phyloP scores from a whole-genome alignment of 2,888 invertebrate species.

The Hirtodrosophila confusa region DNA sequence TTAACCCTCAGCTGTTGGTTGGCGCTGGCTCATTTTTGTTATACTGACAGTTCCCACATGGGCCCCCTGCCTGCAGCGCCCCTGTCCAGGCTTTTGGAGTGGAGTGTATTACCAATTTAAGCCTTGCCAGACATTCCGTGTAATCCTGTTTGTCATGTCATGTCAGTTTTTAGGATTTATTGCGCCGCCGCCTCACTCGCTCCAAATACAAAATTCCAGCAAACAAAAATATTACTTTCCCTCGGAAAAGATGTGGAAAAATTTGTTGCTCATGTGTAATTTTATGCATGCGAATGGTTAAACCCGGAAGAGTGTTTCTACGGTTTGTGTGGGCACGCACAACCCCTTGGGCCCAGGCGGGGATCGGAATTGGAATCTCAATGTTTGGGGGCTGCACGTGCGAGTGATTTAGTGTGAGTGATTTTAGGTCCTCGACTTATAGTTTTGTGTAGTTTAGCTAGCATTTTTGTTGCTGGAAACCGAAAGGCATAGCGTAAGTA shows the following conservation, averaged over 20 bases:
- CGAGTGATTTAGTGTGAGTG: conserved; percentile 27
- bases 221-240: conserved; percentile 50
- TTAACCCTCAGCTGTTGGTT: conserved; percentile 71
- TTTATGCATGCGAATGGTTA: conserved; percentile 54
- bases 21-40: conserved; percentile 53
- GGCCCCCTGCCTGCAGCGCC: neutral
- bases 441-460: conserved; percentile 51
- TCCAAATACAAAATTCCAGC: conserved; percentile 62
- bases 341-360: conserved; percentile 9
- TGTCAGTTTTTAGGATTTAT: conserved; percentile 83
- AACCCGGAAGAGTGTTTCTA: neutral
- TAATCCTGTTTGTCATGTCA: conserved; percentile 83
- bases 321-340: conserved; percentile 40
- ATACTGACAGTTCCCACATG: conserved; percentile 52
- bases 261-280: conserved; percentile 62
- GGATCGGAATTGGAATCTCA: conserved; percentile 34
- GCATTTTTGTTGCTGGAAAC: conserved; percentile 1
- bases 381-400: conserved; percentile 45
- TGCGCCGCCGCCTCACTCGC: conserved; percentile 52
- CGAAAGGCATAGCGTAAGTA: conserved; percentile 26
- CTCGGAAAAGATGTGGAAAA: conserved; percentile 48
- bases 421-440: conserved; percentile 67
- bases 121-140: conserved; percentile 74
- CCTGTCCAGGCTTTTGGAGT: conserved; percentile 19
- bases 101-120: conserved; percentile 74